phyloP scores from a whole-genome alignment of 2,113 vertebrate species.

The Haplochromis burtoni region DNA sequence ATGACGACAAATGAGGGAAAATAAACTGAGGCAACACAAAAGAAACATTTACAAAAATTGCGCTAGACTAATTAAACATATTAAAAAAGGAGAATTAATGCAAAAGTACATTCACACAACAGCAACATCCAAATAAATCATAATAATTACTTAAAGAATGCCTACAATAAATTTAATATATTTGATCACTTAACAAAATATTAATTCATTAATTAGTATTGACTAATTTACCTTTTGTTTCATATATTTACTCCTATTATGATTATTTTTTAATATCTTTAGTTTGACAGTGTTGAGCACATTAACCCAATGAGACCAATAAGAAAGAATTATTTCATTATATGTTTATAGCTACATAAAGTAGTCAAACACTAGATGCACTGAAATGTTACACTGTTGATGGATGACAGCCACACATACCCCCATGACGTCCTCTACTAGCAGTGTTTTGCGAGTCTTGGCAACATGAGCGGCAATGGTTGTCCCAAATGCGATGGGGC shows the following conservation, averaged over 20 bases:
- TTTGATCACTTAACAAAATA: neutral
- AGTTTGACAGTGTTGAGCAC: neutral
- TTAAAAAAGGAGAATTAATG: neutral
- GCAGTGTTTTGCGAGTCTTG: constrained; percentile 89
- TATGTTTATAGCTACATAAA: neutral
- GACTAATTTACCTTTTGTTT: neutral
- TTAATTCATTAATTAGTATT: neutral
- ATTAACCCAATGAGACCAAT: neutral
- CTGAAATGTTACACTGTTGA: neutral
- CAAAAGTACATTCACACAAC: neutral
- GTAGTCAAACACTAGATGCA: neutral
- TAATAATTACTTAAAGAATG: neutral
- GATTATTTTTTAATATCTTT: neutral
- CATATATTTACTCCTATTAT: neutral
- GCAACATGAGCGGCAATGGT: constrained; percentile 95
- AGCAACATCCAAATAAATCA: neutral
- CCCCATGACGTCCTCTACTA: constrained; percentile 92
- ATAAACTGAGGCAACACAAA: neutral
- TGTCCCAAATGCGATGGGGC: constrained; percentile 86
- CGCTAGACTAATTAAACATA: neutral
- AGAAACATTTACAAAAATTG: neutral
- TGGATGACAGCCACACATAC: constrained; percentile 73
- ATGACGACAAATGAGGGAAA: neutral
- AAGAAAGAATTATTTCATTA: neutral
- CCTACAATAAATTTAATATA: neutral